Evolutionary conservation across 2,113 vertebrate genomes (phyloP), one percentile per base, ranked within the genome.

Genomic region (Tapirus terrestris): DNA sequence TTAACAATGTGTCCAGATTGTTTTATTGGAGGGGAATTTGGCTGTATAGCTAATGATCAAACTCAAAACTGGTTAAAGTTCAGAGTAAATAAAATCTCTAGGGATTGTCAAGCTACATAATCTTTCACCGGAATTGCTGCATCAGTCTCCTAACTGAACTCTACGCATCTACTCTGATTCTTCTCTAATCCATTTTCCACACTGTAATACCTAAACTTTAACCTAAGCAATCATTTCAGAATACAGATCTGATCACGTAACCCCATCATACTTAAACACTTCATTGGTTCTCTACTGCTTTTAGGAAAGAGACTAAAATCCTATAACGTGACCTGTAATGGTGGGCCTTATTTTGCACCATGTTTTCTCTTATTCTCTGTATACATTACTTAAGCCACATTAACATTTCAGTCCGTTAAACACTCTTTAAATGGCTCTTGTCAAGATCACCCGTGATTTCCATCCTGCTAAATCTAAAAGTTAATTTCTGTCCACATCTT

Each of bases 41-140:
- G 14, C 81, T 51, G 1, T 67, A 82, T 53, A 76, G 65, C 65
- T 31, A 27, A 51, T 91, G 88, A 80, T 91, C 36, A 93, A 14
- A 76, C 5, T 91, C 63, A 96, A 79, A 84, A 92, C 39, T 96
- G 94, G 73, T 77, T 76, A 58, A 96, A 96, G 96, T 96, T 96
- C 94, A 80, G 58, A 80, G 58, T 94, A 89, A 89, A 45, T 89
- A 87, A 88, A 75, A 94, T 81, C 31, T 43, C 70, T 63, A 77
- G 13, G 31, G 43, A 90, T 61, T 83, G 21, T 82, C 73, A 96
- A 45, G 11, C 65, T 84, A 12, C 1, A 4, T 92, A 70, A 53
- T 82, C 83, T 72, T 96, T 89, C 18, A 58, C 61, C 39, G 79
- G 31, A 39, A 56, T 86, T 94, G 23, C 67, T 94, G 4, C 23